These are phyloP conservation scores for Aphelenchoides besseyi DNA, from an alignment of 1,140 invertebrate species.

Conservation along the genomic window DNA sequence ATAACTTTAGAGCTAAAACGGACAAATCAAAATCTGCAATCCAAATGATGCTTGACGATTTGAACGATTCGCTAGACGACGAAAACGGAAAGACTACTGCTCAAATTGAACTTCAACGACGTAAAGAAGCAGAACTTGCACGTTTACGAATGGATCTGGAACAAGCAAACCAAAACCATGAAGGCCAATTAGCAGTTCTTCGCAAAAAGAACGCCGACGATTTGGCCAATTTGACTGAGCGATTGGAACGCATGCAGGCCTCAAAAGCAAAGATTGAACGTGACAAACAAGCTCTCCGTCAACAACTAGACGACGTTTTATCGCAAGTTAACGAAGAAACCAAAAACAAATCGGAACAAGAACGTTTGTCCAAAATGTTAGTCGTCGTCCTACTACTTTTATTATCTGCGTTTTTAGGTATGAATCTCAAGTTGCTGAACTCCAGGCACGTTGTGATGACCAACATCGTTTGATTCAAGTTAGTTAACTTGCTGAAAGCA, in stretches of 20 bases:
- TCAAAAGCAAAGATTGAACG: conserved; percentile 46
- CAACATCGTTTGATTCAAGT: conserved; percentile 44
- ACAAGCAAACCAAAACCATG: conserved; percentile 53
- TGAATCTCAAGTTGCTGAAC: conserved; percentile 43
- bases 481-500: too few relatives aligned
- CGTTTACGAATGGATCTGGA: conserved; percentile 54
- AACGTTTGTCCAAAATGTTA: conserved; percentile 41
- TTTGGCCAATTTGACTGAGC: conserved; percentile 37
- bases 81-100: conserved; percentile 50
- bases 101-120: conserved; percentile 51
- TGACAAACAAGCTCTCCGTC: conserved; percentile 40
- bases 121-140: conserved; percentile 49
- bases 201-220: conserved; percentile 48
- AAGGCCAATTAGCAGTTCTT: conserved; percentile 38
- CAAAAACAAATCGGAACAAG: conserved; percentile 38
- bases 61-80: conserved; percentile 51
- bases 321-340: conserved; percentile 45
- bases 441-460: conserved; percentile 44
- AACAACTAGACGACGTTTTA: conserved; percentile 48
- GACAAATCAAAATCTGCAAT: conserved; percentile 40
- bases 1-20: too few relatives aligned
- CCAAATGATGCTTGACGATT: conserved; percentile 44
- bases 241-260: conserved; percentile 38
- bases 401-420: too few relatives aligned
- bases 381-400: too few relatives aligned